Conservation (phyloP, 2,888 invertebrate genomes). For the Hymenopus coronatus region DNA sequence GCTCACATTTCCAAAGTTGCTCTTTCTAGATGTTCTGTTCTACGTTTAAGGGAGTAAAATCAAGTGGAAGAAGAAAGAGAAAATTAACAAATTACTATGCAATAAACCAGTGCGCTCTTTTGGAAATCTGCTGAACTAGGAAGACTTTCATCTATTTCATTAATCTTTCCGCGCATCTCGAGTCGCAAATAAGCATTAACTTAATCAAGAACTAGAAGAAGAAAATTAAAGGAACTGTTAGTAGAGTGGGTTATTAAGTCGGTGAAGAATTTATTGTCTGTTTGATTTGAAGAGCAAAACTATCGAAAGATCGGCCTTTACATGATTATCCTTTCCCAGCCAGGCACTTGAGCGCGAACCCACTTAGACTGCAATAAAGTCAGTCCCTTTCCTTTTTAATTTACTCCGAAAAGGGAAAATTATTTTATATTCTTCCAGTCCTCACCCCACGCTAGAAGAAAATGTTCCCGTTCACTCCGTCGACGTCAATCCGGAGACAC, state of each 20-base stretch:
- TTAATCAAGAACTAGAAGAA: background rate
- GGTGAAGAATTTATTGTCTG: background rate
- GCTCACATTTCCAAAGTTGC: too few species aligned
- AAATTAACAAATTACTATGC: background rate
- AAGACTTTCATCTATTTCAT: background rate
- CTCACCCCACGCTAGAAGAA: background rate
- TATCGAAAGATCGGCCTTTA: background rate
- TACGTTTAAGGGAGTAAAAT: too few species aligned
- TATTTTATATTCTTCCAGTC: slow-evolving; percentile 5
- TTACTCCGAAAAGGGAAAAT: background rate
- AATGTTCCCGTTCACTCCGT: background rate
- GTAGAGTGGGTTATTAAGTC: background rate
- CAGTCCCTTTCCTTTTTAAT: background rate
- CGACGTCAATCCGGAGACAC: slow-evolving; percentile 7
- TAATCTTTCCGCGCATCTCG: background rate
- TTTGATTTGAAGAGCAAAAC: background rate
- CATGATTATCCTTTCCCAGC: background rate
- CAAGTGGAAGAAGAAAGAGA: too few species aligned
- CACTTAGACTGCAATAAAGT: background rate
- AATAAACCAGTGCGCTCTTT: background rate
- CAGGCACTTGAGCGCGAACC: background rate
- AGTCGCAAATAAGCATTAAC: background rate
- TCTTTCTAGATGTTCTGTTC: too few species aligned
- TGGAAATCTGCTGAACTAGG: background rate
- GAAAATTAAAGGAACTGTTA: background rate